phyloP scores from a whole-genome alignment of 2,888 invertebrate species.

The Harpalus rubripes region DNA sequence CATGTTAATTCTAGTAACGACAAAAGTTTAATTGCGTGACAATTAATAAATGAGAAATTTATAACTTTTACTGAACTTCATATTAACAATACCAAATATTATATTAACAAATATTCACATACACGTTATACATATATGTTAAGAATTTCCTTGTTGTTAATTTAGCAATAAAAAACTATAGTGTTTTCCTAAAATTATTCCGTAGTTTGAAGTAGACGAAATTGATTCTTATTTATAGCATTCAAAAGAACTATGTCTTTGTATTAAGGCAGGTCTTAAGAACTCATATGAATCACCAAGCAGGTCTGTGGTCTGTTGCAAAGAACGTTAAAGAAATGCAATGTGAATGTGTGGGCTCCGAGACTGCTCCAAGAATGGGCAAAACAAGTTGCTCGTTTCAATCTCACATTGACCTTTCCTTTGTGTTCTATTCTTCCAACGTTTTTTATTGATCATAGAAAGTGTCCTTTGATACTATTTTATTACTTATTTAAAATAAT shows the following conservation, averaged over 20 bases:
- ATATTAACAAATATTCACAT: no score
- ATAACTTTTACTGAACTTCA: no score
- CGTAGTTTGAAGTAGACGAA: not conserved
- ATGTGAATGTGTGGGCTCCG: conserved; percentile 37
- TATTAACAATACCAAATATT: no score
- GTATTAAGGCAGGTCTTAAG: not conserved
- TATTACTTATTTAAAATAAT: no score
- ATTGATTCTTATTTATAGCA: not conserved
- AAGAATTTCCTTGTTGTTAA: no score
- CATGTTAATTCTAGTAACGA: no score
- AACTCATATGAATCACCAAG: conserved; percentile 36
- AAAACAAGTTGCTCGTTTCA: conserved; percentile 55
- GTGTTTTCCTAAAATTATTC: not conserved
- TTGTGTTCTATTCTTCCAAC: not conserved
- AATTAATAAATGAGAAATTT: no score
- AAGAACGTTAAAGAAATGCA: conserved; percentile 61
- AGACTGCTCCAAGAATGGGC: conserved; percentile 55
- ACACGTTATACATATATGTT: no score
- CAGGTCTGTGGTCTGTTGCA: not conserved
- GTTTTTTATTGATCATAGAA: not conserved
- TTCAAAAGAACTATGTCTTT: not conserved
- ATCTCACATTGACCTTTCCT: conserved; percentile 35
- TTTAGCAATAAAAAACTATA: no score
- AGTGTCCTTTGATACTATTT: no score
- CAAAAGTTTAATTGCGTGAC: no score